A percentile compares a stretch with the other conserved stretches of the same genome.
These are phyloP conservation scores for Cantharis rufa DNA, from an alignment of 2,888 invertebrate species.

Conservation along the genomic window DNA sequence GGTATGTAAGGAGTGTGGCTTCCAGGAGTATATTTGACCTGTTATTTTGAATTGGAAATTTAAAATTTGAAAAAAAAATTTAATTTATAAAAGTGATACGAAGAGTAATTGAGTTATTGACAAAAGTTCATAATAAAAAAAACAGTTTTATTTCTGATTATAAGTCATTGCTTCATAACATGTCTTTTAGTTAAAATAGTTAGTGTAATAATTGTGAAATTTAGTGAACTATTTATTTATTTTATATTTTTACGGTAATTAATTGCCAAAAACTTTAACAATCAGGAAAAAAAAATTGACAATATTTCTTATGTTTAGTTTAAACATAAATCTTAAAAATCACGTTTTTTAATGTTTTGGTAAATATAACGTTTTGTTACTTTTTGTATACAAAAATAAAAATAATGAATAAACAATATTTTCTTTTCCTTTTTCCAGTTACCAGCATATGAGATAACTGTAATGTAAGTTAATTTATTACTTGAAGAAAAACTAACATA, in stretches of 20 bases:
- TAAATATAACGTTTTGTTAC: not conserved
- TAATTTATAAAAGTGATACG: not conserved
- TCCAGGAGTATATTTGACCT: not conserved
- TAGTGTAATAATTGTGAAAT: not conserved
- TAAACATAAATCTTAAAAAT: not conserved
- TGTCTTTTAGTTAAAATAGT: not conserved
- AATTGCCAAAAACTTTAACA: not conserved
- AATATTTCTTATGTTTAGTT: not conserved
- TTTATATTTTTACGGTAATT: not conserved
- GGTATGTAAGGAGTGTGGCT: not conserved
- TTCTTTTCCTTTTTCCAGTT: not conserved
- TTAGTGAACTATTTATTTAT: not conserved
- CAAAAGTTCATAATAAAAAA: not conserved
- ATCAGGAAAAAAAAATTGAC: not conserved
- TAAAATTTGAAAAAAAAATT: not conserved
- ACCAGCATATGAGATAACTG: too few relatives aligned
- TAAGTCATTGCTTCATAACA: not conserved
- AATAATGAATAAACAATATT: not conserved
- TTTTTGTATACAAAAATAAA: not conserved
- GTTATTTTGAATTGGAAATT: not conserved
- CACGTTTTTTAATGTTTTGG: not conserved
- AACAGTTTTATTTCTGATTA: not conserved
- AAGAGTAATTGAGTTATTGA: not conserved
- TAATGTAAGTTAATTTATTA: not conserved
- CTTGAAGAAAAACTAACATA: not conserved